Base-by-base conservation (phyloP, 2,888 invertebrate genomes). In the Nomada goodeniana region DNA sequence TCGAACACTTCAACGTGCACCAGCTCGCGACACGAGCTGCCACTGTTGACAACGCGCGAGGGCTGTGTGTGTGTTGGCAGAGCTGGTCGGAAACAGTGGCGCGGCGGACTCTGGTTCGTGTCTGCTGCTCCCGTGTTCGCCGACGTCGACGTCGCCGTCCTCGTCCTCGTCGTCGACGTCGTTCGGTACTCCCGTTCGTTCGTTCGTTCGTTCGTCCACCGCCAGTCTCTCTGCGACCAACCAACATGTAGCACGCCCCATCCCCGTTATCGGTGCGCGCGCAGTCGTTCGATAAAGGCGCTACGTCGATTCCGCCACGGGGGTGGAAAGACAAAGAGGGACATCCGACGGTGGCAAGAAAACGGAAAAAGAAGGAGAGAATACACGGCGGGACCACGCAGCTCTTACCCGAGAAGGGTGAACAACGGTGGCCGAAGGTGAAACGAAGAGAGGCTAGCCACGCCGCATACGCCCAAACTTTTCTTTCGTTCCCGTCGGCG, bases 261-360 rank as follows among this genome's bases (percentile, higher is more conserved):
- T 83, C 69, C 80, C 85, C 60, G 79, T 84, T 78, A 76, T 77
- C 82, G 61, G 79, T 93, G 93, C 93, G 93, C 93, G 93, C 93
- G 93, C 93, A 94, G 82, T 91, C 90, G 93, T 92, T 93, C 93
- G 93, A 93, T 93, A 93, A 93, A 92, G 90, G 93, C 91, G 90
- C 91, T 78, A 91, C 90, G 92, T 90, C 91, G 90, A 91, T 92
- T 80, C 75, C 55, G 81, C 83, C 57, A 81, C 82, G 89, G 86
- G 89, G 88, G 88, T 86, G 89, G 88, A 69, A 79, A 65, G 59
- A 65, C 36, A 65, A 29, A 57, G 69, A 68, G 36, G 50, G 44
- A 29, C 9, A 9, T 2, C 2, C 18, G 4, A 36, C 59, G 59
- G 10, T 2, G 36, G 59, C 44, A 20, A 53, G 64, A 2, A 47